phyloP scores from a whole-genome alignment of 2,888 invertebrate genomes.

The Aphodius sticticus region DNA sequence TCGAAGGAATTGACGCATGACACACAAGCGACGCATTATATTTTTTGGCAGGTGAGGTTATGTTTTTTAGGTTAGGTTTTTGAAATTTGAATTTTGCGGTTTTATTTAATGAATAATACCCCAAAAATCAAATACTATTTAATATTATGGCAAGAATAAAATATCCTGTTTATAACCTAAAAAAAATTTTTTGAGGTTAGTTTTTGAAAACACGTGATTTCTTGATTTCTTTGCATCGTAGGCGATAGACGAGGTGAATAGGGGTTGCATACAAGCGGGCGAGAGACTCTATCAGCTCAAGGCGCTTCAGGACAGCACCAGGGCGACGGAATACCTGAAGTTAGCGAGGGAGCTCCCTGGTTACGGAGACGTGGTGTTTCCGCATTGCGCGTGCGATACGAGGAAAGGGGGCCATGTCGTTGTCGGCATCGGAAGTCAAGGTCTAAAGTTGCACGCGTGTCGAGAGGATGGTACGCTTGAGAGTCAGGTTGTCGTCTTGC shows the following conservation, averaged over 20 bases:
- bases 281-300: conserved; percentile 95
- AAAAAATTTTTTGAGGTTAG: too few species aligned
- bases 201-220: conserved; percentile 6
- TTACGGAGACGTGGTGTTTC: conserved; percentile 94
- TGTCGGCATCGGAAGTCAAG: conserved; percentile 63
- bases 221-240: conserved; percentile 50
- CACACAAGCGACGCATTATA: conserved; percentile 80
- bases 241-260: conserved; percentile 95
- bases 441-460: conserved; percentile 82
- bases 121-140: too few species aligned
- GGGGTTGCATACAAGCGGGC: conserved; percentile 89
- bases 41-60: conserved; percentile 80
- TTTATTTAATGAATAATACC: too few species aligned
- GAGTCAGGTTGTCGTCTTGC: conserved; percentile 77
- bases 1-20: conserved; percentile 72
- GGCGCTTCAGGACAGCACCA: conserved; percentile 89
- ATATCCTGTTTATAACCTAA: too few species aligned
- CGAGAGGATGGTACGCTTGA: conserved; percentile 81
- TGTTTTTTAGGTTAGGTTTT: neutral
- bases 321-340: conserved; percentile 86
- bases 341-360: conserved; percentile 88
- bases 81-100: too few species aligned
- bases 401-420: conserved; percentile 85
- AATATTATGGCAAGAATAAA: too few species aligned
- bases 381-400: conserved; percentile 92